phyloP scores from a whole-genome alignment of 2,888 invertebrate species.

The Amiota minor region DNA sequence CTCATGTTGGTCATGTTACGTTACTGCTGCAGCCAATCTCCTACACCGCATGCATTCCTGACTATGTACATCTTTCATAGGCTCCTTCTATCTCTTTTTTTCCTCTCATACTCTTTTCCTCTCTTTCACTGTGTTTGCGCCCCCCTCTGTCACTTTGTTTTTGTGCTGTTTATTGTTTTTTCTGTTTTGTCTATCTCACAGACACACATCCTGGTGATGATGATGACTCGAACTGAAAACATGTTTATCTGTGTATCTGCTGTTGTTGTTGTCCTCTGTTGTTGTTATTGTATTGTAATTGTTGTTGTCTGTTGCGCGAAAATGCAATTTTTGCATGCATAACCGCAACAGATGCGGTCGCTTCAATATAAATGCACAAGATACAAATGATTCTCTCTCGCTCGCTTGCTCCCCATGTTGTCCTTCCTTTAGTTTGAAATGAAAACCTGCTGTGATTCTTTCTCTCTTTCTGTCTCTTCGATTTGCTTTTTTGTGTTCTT shows the following conservation, averaged over 20 bases:
- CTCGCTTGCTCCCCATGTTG: neutral
- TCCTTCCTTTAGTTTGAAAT: neutral
- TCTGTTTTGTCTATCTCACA: neutral
- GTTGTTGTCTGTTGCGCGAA: constrained; percentile 50
- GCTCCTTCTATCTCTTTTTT: too few species aligned
- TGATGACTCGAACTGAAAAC: neutral
- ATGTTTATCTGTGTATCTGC: constrained; percentile 57
- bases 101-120: neutral
- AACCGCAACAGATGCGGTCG: constrained; percentile 68
- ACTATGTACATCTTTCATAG: too few species aligned
- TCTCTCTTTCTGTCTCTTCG: constrained; percentile 19
- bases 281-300: too few species aligned
- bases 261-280: too few species aligned
- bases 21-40: neutral
- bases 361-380: constrained; percentile 64
- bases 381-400: constrained; percentile 58
- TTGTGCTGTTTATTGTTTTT: too few species aligned
- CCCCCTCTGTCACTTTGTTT: neutral
- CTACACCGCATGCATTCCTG: too few species aligned
- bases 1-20: neutral
- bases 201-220: constrained; percentile 17
- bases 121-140: neutral
- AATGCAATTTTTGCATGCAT: constrained; percentile 66
- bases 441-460: neutral
- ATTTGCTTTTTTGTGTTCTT: constrained; percentile 44